Percentiles rank a stretch among this genome's conserved stretches.
Evolutionary conservation across 2,888 invertebrate species (phyloP).

Genomic region (Heliconius charithonia): DNA sequence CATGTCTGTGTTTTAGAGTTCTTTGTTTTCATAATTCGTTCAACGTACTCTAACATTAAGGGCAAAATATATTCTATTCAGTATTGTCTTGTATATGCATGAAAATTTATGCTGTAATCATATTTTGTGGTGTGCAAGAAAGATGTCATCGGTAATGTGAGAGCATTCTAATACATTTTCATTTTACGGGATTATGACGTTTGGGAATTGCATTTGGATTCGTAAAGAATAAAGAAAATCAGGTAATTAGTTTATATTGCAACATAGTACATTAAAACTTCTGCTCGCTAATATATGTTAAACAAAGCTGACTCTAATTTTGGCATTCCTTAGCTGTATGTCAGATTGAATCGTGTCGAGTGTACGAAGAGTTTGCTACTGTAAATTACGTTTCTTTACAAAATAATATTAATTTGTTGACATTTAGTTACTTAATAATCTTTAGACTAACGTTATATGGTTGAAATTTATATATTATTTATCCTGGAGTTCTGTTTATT

Average conservation of each 20-base stretch:
- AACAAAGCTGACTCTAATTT: conserved; percentile 78
- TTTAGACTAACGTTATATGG: not conserved
- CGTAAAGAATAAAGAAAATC: conserved; percentile 64
- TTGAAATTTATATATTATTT: not conserved
- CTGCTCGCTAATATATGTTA: conserved; percentile 50
- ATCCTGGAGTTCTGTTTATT: not conserved
- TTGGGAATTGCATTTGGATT: conserved; percentile 66
- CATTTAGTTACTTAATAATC: not conserved
- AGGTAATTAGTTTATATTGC: conserved; percentile 62
- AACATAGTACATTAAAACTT: conserved; percentile 43
- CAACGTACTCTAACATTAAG: conserved; percentile 58
- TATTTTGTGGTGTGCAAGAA: conserved; percentile 66
- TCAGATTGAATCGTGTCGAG: conserved; percentile 66
- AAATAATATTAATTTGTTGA: conserved; percentile 28
- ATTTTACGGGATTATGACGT: conserved; percentile 77
- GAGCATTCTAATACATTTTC: conserved; percentile 76
- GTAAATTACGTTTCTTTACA: conserved; percentile 42
- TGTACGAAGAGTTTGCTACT: conserved; percentile 53
- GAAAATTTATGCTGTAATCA: conserved; percentile 55
- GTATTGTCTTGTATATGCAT: conserved; percentile 56
- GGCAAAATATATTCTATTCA: conserved; percentile 57
- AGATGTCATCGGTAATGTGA: conserved; percentile 84
- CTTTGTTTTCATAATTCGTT: conserved; percentile 79
- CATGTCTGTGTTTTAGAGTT: conserved; percentile 82
- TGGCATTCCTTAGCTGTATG: conserved; percentile 78